Conservation (phyloP, 2,888 invertebrate genomes). For the Crioceris asparagi region DNA sequence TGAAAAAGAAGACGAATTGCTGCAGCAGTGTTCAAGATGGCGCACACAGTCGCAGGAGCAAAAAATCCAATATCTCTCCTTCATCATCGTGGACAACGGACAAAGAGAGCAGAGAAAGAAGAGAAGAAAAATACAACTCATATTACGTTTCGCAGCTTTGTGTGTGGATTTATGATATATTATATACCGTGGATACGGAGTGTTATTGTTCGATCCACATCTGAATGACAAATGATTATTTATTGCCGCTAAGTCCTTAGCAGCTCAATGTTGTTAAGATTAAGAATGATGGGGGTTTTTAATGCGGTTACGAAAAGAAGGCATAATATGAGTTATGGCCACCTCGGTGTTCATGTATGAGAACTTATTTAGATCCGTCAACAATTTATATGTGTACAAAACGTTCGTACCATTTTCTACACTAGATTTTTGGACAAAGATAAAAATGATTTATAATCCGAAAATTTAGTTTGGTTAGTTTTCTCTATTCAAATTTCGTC, state of each 20-base stretch:
- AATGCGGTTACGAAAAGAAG: constrained; percentile 12
- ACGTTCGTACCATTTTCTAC: too few relatives aligned
- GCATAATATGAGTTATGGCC: constrained; percentile 13
- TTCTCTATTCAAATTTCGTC: too few relatives aligned
- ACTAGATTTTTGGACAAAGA: too few relatives aligned
- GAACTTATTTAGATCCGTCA: constrained; percentile 15
- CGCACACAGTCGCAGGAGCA: constrained; percentile 29
- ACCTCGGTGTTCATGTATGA: constrained; percentile 13
- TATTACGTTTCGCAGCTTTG: constrained; percentile 37
- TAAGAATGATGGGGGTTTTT: constrained; percentile 17
- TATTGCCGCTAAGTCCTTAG: constrained; percentile 25
- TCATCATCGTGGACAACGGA: constrained; percentile 29
- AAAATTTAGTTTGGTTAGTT: too few relatives aligned
- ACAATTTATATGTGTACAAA: too few relatives aligned
- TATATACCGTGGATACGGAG: constrained; percentile 28
- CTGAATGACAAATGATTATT: constrained; percentile 32
- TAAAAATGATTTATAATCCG: too few relatives aligned
- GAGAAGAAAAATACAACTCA: constrained; percentile 33
- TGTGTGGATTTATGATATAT: constrained; percentile 30
- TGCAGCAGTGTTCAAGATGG: constrained; percentile 33
- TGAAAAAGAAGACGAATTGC: constrained; percentile 34
- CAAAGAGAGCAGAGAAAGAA: constrained; percentile 21
- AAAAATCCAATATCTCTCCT: constrained; percentile 35
- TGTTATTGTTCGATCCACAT: constrained; percentile 31
- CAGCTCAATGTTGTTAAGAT: constrained; percentile 20